A percentile compares a stretch with the other conserved stretches of the same genome.
Conservation (phyloP, 2,797 vertebrate genomes). For the Podarcis siculus region DNA sequence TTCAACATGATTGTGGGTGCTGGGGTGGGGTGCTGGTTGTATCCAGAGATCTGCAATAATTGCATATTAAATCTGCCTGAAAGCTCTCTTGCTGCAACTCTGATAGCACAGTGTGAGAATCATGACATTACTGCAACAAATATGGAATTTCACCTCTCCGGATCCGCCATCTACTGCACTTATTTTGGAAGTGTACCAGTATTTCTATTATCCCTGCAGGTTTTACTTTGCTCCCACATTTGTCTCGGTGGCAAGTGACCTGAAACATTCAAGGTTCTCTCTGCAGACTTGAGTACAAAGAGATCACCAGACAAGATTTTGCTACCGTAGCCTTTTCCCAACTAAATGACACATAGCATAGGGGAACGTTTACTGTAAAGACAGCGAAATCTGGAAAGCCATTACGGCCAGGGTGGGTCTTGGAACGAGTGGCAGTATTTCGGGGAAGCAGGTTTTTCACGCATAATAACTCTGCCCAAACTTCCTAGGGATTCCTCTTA, state of each 20-base stretch:
- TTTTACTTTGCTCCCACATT: neutral
- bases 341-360: neutral
- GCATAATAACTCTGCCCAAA: neutral
- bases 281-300: neutral
- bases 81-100: neutral
- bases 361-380: neutral
- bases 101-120: neutral
- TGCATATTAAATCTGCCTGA: neutral
- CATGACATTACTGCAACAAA: neutral
- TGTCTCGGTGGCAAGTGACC: neutral
- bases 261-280: neutral
- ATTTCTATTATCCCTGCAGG: neutral
- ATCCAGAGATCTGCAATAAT: neutral
- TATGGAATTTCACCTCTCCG: neutral
- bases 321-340: neutral
- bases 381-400: neutral
- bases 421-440: neutral
- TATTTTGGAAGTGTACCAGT: neutral
- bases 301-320: neutral
- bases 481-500: neutral
- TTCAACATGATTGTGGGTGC: rapidly evolving
- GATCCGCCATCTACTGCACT: neutral
- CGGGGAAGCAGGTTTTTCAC: neutral
- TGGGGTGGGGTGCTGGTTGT: neutral
- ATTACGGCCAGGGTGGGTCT: neutral